Percentiles rank a stretch among this genome's conserved stretches.
Evolutionary conservation across 2,113 vertebrate species (phyloP).

Genomic region (Pachyramphus minor): DNA sequence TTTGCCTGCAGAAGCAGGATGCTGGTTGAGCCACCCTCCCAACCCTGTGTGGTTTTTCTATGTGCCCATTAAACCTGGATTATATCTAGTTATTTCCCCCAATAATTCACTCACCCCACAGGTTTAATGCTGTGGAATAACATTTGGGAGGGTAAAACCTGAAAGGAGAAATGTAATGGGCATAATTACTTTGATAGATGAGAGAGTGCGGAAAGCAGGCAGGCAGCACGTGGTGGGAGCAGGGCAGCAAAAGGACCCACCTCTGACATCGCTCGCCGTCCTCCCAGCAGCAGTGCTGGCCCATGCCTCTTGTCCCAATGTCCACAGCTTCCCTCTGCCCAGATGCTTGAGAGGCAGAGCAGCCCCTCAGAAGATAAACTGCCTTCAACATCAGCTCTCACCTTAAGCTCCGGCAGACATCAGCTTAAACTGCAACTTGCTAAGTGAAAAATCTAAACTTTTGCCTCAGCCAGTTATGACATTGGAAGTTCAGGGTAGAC

Average conservation of each 20-base stretch:
- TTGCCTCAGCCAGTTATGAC: not conserved
- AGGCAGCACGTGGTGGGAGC: not conserved
- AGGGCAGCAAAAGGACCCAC: not conserved
- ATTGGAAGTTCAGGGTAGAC: not conserved
- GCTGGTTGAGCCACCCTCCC: not conserved
- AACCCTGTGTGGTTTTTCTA: not conserved
- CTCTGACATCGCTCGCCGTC: fast-evolving
- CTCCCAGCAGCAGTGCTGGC: not conserved
- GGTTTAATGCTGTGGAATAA: slow-evolving; percentile 13
- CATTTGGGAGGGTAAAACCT: slow-evolving; percentile 42
- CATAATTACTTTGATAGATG: slow-evolving; percentile 46
- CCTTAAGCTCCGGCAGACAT: not conserved
- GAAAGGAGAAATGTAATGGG: slow-evolving; percentile 36
- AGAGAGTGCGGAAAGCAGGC: not conserved
- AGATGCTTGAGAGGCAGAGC: not conserved
- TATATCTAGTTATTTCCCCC: not conserved
- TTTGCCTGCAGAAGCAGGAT: slow-evolving; percentile 27
- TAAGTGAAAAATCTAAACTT: not conserved
- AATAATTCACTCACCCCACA: slow-evolving; percentile 22
- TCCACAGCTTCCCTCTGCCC: not conserved
- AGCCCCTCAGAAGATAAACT: not conserved
- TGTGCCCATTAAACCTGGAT: slow-evolving; percentile 36
- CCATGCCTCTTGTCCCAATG: fast-evolving
- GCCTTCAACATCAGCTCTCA: not conserved
- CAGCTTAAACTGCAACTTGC: not conserved